A percentile compares a stretch with the other conserved stretches of the same genome.
phyloP scores from a whole-genome alignment of 2,888 invertebrate genomes.

The Drosophila mimetica region DNA sequence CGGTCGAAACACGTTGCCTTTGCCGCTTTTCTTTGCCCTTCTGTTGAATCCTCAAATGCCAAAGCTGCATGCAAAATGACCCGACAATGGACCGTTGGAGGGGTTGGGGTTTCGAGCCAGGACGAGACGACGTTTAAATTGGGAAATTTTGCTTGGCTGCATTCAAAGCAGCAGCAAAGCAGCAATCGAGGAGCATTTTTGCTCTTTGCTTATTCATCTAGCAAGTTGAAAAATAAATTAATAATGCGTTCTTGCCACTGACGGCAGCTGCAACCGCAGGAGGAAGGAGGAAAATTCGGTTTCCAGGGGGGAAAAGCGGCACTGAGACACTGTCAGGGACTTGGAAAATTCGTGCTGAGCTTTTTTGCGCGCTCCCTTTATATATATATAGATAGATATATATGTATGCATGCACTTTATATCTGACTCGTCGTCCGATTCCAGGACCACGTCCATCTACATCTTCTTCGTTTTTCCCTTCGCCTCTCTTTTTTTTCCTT shows the following conservation, averaged over 20 bases:
- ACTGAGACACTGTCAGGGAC: constrained; percentile 33
- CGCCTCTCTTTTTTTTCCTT: not conserved
- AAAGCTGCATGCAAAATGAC: constrained; percentile 72
- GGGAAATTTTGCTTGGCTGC: constrained; percentile 55
- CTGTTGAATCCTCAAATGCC: constrained; percentile 4
- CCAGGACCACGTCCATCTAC: constrained; percentile 35
- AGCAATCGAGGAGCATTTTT: constrained; percentile 57
- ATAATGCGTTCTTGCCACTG: constrained; percentile 78
- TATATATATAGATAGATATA: not conserved
- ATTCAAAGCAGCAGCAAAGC: constrained; percentile 13
- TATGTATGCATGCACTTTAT: constrained; percentile 6
- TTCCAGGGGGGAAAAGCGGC: constrained; percentile 5
- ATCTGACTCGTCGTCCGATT: constrained; percentile 9
- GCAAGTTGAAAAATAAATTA: constrained; percentile 79
- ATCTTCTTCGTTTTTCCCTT: constrained; percentile 7
- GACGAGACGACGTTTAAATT: constrained; percentile 65
- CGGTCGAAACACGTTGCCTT: constrained; percentile 54
- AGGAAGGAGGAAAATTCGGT: constrained; percentile 16
- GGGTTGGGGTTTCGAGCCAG: constrained; percentile 7
- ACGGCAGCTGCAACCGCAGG: constrained; percentile 75
- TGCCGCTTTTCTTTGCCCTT: constrained; percentile 28
- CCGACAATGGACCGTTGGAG: constrained; percentile 41
- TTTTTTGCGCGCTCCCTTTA: constrained; percentile 17
- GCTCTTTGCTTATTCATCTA: constrained; percentile 79
- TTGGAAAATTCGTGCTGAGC: constrained; percentile 32